These are phyloP conservation scores for Tiphia femorata DNA, from an alignment of 2,888 invertebrate species.

Conservation along the genomic window DNA sequence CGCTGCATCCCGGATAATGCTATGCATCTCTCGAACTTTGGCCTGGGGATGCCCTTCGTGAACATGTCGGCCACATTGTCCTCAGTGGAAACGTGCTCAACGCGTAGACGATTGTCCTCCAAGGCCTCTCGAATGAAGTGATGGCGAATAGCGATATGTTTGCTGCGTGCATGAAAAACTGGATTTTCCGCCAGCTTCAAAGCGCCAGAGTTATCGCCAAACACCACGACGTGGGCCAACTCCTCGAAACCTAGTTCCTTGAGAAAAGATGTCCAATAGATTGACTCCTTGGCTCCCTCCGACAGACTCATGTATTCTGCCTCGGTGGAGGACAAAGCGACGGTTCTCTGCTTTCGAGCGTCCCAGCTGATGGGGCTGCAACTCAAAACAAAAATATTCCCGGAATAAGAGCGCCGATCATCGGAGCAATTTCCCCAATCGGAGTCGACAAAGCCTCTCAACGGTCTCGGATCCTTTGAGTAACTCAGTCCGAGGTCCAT, in stretches of 20 bases:
- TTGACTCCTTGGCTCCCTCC: slow-evolving; percentile 4
- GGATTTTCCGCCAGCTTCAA: slow-evolving; percentile 2
- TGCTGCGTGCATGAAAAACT: neutral
- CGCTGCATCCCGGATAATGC: too few species aligned
- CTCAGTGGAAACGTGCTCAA: neutral
- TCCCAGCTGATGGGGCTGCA: slow-evolving; percentile 12
- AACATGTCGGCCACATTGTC: slow-evolving; percentile 4
- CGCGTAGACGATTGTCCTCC: neutral
- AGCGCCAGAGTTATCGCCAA: slow-evolving; percentile 3
- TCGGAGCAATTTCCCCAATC: slow-evolving; percentile 18
- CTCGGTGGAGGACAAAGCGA: too few species aligned
- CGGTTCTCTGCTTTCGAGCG: slow-evolving; percentile 6
- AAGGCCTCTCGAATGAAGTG: slow-evolving; percentile 8
- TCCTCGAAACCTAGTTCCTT: neutral
- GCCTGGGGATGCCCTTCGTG: slow-evolving; percentile 4
- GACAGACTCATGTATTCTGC: slow-evolving; percentile 10
- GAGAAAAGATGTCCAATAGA: neutral
- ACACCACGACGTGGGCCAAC: neutral
- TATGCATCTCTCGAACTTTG: neutral
- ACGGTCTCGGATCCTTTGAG: neutral
- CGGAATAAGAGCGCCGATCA: too few species aligned
- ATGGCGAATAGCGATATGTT: slow-evolving; percentile 9
- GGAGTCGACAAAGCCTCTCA: slow-evolving; percentile 8
- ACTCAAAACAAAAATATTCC: too few species aligned
- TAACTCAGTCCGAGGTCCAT: neutral